Evolutionary conservation across 2,113 vertebrate species (phyloP).

Genomic region (Lasiurus cinereus): DNA sequence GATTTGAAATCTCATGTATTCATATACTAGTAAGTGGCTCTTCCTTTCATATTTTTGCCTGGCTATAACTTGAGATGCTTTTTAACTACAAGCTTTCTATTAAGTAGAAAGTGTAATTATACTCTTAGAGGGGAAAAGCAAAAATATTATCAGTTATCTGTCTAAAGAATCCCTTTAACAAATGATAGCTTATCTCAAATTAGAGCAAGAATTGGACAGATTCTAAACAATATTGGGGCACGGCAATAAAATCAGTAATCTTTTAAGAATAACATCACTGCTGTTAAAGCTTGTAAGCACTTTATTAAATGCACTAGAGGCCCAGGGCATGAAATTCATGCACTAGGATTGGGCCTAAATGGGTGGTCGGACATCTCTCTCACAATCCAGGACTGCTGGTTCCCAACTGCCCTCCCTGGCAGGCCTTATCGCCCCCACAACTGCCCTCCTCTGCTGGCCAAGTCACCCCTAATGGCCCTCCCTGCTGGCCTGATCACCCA

Average conservation of each 20-base stretch:
- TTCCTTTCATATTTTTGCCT: slow-evolving; percentile 68
- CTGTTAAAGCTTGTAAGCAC: slow-evolving; percentile 45
- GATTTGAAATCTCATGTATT: slow-evolving; percentile 35
- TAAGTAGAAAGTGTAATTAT: slow-evolving; percentile 71
- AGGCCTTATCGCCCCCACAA: too few species aligned
- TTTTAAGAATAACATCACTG: slow-evolving; percentile 28
- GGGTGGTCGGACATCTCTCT: too few species aligned
- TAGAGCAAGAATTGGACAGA: slow-evolving; percentile 40
- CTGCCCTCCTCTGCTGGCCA: too few species aligned
- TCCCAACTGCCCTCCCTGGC: too few species aligned
- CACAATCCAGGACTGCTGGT: too few species aligned
- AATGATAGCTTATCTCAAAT: slow-evolving; percentile 61
- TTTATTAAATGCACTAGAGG: slow-evolving; percentile 31
- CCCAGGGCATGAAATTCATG: too few species aligned
- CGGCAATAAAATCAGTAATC: slow-evolving; percentile 58
- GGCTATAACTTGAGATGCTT: slow-evolving; percentile 62
- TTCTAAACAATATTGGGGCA: slow-evolving; percentile 37
- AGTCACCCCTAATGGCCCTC: too few species aligned
- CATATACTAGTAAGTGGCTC: slow-evolving; percentile 15
- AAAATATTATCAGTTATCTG: slow-evolving; percentile 49
- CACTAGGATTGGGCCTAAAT: too few species aligned
- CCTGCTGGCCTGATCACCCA: too few species aligned
- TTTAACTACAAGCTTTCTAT: slow-evolving; percentile 61
- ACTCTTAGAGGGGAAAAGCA: slow-evolving; percentile 32
- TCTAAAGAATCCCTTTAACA: slow-evolving; percentile 40